These are phyloP conservation scores for Crypturellus undulatus DNA, from an alignment of 2,113 vertebrate genomes.

Conservation along the genomic window DNA sequence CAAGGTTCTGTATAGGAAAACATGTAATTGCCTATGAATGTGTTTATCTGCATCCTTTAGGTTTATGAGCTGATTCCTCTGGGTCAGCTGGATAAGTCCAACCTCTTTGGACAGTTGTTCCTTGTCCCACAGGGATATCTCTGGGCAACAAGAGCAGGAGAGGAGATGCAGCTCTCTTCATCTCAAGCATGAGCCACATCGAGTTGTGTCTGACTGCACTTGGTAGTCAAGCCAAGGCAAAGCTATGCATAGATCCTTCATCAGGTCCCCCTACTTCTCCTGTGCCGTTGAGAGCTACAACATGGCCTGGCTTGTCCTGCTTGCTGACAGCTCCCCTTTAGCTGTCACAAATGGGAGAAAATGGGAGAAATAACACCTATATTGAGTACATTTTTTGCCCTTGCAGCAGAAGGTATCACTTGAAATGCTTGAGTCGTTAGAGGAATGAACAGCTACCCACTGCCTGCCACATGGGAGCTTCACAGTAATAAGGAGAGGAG, in stretches of 20 bases:
- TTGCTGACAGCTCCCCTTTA: accelerated
- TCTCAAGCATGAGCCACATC: not conserved
- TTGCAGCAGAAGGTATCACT: accelerated
- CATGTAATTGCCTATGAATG: no score
- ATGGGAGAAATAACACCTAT: accelerated
- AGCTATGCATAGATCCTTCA: not conserved
- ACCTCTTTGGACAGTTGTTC: no score
- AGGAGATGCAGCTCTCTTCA: not conserved
- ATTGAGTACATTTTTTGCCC: accelerated
- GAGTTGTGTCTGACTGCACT: not conserved
- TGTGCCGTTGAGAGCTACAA: accelerated
- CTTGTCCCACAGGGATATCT: not conserved
- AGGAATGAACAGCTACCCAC: not conserved
- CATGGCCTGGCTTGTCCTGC: not conserved
- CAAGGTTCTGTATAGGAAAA: no score
- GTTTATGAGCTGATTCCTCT: no score
- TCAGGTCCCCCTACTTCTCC: not conserved
- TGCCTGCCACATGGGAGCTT: not conserved
- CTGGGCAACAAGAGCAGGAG: not conserved
- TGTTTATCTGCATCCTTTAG: no score
- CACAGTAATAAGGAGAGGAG: not conserved
- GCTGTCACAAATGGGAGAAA: not conserved
- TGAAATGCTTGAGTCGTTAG: not conserved
- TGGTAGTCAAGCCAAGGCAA: not conserved
- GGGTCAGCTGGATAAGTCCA: not conserved